phyloP scores from a whole-genome alignment of 2,113 vertebrate genomes.

The Tautogolabrus adspersus region DNA sequence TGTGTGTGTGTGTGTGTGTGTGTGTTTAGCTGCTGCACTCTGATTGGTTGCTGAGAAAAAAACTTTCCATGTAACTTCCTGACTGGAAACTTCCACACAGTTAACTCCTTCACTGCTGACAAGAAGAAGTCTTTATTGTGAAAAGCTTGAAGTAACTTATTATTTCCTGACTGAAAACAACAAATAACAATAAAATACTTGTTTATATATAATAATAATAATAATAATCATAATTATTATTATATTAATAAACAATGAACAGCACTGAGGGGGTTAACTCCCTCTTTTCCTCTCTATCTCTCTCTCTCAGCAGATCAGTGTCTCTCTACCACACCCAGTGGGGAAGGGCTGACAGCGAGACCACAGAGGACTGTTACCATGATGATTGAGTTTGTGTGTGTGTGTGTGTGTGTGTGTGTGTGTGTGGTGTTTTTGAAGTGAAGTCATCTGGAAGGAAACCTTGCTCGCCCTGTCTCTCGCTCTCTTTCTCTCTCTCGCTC shows the following conservation, averaged over 20 bases:
- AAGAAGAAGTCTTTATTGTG: background rate
- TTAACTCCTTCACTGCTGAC: constrained; percentile 60
- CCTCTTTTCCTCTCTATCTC: background rate
- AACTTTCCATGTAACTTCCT: constrained; percentile 58
- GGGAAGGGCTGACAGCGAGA: constrained; percentile 18
- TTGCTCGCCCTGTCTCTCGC: background rate
- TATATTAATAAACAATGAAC: background rate
- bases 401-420: constrained; percentile 24
- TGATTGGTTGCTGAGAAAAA: constrained; percentile 55
- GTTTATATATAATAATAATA: background rate
- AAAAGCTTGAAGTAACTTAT: no score
- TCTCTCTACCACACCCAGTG: constrained; percentile 41
- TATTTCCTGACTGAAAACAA: background rate
- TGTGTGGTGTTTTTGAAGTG: constrained; percentile 50
- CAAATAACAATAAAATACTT: background rate
- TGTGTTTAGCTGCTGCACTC: constrained; percentile 24
- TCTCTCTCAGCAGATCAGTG: background rate
- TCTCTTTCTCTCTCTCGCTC: background rate
- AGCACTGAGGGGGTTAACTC: constrained; percentile 54
- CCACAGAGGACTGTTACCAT: constrained; percentile 13
- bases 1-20: constrained; percentile 38
- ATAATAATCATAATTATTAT: background rate
- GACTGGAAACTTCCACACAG: constrained; percentile 53
- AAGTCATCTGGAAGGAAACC: constrained; percentile 66
- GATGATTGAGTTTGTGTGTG: constrained; percentile 7